Evolutionary conservation across 2,797 vertebrate species (phyloP), one percentile per base, ranked within the genome.

Genomic region (Gobio occitaniae): DNA sequence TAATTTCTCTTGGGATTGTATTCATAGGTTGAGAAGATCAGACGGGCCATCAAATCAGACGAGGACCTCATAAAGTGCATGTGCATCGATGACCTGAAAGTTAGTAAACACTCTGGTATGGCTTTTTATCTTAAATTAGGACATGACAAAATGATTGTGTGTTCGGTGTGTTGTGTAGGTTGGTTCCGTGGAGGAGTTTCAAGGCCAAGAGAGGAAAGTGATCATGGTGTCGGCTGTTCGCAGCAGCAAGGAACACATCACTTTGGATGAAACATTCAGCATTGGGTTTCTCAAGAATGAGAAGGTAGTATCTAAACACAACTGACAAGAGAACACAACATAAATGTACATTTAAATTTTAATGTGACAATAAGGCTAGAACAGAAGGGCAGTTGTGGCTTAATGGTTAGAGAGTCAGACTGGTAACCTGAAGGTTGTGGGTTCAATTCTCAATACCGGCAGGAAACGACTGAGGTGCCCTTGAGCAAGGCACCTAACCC

Each of bases 101-200:
- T 98, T 83, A 84, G 47, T 66, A 13, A 16, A 63, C 11, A 44
- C 17, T 70, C 66, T 68, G 4, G 4, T 56, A 25, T 1, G 4
- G 71, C 19, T 36, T 75, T 85, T 12, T 59, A 25, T 48, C 25
- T 21, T 61, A 52, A 29, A 16, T 38, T 16, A 72, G 44, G 10
- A 80, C 59, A 65, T 9, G 63, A 65, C 1, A 47, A 65, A 61
- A 36, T 44, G 2, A 78, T 29, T 76, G 65, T 75, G 61, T 71
- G 78, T 0, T 59, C 87, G 54, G 36, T 87, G 61, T 83, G 32
- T 83, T 69, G 13, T 84, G 65, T 85, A 99, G 98, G 96, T 99
- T 89, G 98, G 97, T 19, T 98, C 97, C 0, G 97, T 99, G 90
- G 98, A 99, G 88, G 95, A 99, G 92, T 99, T 99, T 92, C 98